Percentiles rank a stretch among this genome's conserved stretches.
Evolutionary conservation across 2,888 invertebrate genomes (phyloP).

Genomic region (Trypoxylon attenuatum): DNA sequence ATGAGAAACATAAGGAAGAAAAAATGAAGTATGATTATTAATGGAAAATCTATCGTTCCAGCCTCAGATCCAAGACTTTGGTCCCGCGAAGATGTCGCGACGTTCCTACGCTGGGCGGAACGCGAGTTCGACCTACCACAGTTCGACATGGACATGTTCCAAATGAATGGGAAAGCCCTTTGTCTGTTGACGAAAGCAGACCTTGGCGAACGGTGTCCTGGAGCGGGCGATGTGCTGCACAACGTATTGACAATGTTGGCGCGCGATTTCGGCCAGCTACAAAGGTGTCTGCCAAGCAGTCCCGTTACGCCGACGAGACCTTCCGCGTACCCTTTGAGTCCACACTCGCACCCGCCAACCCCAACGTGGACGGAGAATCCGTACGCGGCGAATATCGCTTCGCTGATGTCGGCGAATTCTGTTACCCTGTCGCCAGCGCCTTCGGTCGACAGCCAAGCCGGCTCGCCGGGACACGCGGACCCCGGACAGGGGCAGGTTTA

Average conservation of each 20-base stretch:
- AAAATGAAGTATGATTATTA: background rate
- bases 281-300: constrained; percentile 86
- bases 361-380: constrained; percentile 82
- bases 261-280: constrained; percentile 86
- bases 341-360: constrained; percentile 88
- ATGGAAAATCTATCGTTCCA: constrained; percentile 50
- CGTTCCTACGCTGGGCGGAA: constrained; percentile 93
- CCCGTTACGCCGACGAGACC: constrained; percentile 86
- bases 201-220: constrained; percentile 92
- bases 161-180: constrained; percentile 97
- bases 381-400: constrained; percentile 80
- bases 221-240: constrained; percentile 94
- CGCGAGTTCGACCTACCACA: constrained; percentile 93
- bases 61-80: constrained; percentile 93
- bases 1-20: background rate
- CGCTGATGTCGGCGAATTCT: constrained; percentile 87
- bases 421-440: constrained; percentile 94
- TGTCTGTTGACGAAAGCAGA: constrained; percentile 93
- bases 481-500: constrained; percentile 67
- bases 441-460: constrained; percentile 90
- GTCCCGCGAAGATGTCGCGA: constrained; percentile 91
- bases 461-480: constrained; percentile 87
- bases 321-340: constrained; percentile 85
- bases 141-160: constrained; percentile 94
- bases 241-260: constrained; percentile 93